phyloP scores from a whole-genome alignment of 2,888 invertebrate genomes.

The Oscheius sp. region DNA sequence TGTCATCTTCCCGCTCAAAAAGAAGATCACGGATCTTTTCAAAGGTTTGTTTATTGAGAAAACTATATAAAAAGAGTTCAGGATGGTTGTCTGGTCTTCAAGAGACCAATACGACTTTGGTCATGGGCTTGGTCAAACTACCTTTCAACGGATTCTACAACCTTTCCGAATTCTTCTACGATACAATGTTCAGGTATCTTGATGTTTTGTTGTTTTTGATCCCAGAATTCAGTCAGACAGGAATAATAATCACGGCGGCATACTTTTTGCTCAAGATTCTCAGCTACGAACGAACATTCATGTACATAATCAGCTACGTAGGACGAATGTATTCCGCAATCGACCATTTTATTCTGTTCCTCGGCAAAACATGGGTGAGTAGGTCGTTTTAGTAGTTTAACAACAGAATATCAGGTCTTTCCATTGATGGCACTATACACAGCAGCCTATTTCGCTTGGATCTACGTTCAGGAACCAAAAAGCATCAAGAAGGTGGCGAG shows the following conservation, averaged over 20 bases:
- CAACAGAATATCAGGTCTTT: constrained; percentile 56
- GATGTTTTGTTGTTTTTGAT: background rate
- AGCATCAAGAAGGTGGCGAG: constrained; percentile 69
- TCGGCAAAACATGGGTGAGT: constrained; percentile 64
- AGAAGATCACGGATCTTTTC: constrained; percentile 80
- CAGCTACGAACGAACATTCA: constrained; percentile 67
- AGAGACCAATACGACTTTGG: constrained; percentile 75
- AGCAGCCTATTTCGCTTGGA: constrained; percentile 66
- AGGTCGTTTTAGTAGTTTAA: background rate
- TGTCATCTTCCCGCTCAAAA: constrained; percentile 93
- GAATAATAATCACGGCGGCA: constrained; percentile 55
- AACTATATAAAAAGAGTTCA: constrained; percentile 1
- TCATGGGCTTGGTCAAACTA: constrained; percentile 74
- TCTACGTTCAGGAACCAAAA: constrained; percentile 66
- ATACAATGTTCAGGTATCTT: constrained; percentile 44
- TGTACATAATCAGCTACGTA: constrained; percentile 61
- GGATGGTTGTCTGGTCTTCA: constrained; percentile 67
- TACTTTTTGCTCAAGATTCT: constrained; percentile 69
- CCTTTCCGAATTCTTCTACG: constrained; percentile 56
- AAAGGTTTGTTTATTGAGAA: constrained; percentile 39
- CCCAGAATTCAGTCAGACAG: constrained; percentile 54
- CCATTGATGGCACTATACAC: constrained; percentile 64
- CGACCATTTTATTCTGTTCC: constrained; percentile 63
- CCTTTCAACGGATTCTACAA: constrained; percentile 79
- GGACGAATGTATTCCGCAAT: constrained; percentile 60